These are phyloP conservation scores for Labeo rohita DNA, from an alignment of 2,113 vertebrate species.

Conservation along the genomic window DNA sequence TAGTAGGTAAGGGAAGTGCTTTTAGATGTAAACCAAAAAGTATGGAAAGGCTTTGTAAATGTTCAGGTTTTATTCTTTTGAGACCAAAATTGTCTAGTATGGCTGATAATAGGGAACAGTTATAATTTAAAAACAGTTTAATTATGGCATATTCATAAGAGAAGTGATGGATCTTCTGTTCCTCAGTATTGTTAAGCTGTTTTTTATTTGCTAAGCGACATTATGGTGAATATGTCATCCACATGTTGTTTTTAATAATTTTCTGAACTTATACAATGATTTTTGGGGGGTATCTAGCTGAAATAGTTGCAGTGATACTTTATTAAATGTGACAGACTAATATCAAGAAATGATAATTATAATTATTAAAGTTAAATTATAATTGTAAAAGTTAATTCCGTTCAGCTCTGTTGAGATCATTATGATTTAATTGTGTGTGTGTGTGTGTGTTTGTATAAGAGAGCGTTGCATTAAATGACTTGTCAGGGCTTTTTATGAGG, in stretches of 20 bases:
- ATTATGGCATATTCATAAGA: background rate
- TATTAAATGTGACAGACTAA: background rate
- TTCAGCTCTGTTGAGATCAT: slow-evolving; percentile 7
- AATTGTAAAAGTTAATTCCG: background rate
- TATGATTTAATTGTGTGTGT: slow-evolving; percentile 8
- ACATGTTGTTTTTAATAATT: background rate
- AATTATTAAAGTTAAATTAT: background rate
- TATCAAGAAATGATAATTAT: background rate
- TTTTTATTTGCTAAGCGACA: background rate
- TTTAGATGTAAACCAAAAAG: background rate
- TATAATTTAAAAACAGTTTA: too few species aligned
- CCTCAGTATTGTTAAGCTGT: background rate
- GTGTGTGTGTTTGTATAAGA: background rate
- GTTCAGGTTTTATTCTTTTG: background rate
- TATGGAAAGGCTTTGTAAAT: background rate
- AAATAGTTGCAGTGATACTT: background rate
- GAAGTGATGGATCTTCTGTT: background rate
- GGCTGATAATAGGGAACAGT: too few species aligned
- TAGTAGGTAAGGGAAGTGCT: background rate
- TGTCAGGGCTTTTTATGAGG: slow-evolving; percentile 40
- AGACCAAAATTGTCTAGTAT: background rate
- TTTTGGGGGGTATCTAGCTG: background rate
- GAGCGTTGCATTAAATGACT: slow-evolving; percentile 40
- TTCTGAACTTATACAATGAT: background rate
- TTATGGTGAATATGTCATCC: background rate